Evolutionary conservation across 2,888 invertebrate genomes (phyloP).

Genomic region (Lithodes maja): DNA sequence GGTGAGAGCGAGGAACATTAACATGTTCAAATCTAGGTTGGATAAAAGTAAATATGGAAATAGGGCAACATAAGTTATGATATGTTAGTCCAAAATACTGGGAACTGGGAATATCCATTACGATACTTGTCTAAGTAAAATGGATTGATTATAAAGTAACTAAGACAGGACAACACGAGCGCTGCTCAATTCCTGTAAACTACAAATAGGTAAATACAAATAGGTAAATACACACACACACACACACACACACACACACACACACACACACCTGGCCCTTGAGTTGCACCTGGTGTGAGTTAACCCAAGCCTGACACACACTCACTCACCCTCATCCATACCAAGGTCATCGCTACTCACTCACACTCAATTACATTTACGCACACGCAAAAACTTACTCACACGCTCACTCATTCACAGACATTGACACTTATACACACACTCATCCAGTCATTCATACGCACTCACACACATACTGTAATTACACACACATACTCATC

Average conservation of each 20-base stretch:
- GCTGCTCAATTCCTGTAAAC: no score
- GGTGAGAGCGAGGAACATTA: no score
- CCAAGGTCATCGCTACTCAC: slow-evolving; percentile 30
- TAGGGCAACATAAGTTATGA: no score
- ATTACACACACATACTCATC: neutral
- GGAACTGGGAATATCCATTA: no score
- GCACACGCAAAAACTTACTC: slow-evolving; percentile 22
- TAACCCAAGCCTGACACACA: neutral
- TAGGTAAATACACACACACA: no score
- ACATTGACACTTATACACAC: neutral
- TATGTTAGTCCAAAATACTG: no score
- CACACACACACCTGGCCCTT: neutral
- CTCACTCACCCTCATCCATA: neutral
- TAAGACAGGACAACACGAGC: no score
- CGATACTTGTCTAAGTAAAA: no score
- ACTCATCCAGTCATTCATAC: neutral
- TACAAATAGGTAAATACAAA: no score
- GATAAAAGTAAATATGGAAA: no score
- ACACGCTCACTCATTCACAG: slow-evolving; percentile 28
- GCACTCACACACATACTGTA: neutral
- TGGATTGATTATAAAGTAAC: no score
- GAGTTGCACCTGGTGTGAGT: neutral
- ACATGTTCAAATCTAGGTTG: no score
- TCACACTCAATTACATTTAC: slow-evolving; percentile 37
- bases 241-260: neutral